Evolutionary conservation across 2,113 vertebrate genomes (phyloP).

Genomic region (Ivindomyrus marchei): DNA sequence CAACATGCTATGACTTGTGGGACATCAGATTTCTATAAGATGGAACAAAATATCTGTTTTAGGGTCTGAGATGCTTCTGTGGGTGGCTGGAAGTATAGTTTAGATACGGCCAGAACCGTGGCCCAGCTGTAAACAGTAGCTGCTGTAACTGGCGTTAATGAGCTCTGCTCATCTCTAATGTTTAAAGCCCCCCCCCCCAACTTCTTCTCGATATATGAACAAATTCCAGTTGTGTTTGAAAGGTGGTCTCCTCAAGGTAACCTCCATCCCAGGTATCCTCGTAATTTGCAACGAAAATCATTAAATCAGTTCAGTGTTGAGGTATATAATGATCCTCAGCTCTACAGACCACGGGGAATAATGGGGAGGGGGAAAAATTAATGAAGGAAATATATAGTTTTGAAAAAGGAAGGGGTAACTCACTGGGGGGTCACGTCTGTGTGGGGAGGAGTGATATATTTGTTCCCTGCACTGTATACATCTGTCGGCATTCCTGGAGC

Average conservation of each 20-base stretch:
- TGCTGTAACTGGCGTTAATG: neutral
- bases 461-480: neutral
- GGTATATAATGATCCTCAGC: neutral
- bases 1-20: neutral
- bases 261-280: neutral
- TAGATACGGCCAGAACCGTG: neutral
- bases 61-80: neutral
- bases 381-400: neutral
- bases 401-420: neutral
- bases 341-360: neutral
- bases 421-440: neutral
- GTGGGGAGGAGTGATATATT: neutral
- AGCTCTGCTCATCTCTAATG: neutral
- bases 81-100: neutral
- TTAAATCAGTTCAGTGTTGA: neutral
- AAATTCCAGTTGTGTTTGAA: neutral
- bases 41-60: neutral
- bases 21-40: neutral
- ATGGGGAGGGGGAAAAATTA: neutral
- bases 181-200: neutral
- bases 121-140: neutral
- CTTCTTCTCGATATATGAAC: neutral
- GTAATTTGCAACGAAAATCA: neutral
- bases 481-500: neutral
- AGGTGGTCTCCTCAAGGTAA: neutral